phyloP scores from a whole-genome alignment of 2,797 vertebrate genomes.

The Vespertilio murinus region DNA sequence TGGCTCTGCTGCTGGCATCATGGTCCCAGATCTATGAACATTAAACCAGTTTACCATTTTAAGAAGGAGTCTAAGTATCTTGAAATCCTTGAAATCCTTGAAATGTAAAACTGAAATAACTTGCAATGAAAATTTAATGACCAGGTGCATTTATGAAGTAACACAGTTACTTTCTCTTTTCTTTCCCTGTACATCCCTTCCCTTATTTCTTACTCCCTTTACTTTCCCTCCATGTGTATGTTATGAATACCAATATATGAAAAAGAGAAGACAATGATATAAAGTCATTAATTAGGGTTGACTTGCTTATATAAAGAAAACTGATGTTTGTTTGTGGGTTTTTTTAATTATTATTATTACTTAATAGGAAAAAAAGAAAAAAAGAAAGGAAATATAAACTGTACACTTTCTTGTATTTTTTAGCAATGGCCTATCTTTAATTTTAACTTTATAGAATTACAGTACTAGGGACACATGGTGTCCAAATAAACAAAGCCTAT shows the following conservation, averaged over 20 bases:
- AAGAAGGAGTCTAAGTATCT: rapidly evolving
- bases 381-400: not conserved
- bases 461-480: not conserved
- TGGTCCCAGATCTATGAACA: not conserved
- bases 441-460: constrained; percentile 3
- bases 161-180: not conserved
- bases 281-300: not conserved
- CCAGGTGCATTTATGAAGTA: not conserved
- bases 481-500: not conserved
- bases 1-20: not conserved
- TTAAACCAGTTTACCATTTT: not conserved
- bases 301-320: not conserved
- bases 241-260: not conserved
- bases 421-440: not conserved
- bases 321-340: not conserved
- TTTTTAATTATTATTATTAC: constrained; percentile 3
- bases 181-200: not conserved
- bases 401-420: not conserved
- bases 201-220: not conserved
- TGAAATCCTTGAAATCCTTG: not conserved
- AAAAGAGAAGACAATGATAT: not conserved
- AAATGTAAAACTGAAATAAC: constrained; percentile 57
- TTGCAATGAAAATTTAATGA: not conserved
- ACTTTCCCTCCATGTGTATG: not conserved
- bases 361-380: not conserved